Base-by-base conservation (phyloP, 2,113 vertebrate species). In the Cercopithecus mona region DNA sequence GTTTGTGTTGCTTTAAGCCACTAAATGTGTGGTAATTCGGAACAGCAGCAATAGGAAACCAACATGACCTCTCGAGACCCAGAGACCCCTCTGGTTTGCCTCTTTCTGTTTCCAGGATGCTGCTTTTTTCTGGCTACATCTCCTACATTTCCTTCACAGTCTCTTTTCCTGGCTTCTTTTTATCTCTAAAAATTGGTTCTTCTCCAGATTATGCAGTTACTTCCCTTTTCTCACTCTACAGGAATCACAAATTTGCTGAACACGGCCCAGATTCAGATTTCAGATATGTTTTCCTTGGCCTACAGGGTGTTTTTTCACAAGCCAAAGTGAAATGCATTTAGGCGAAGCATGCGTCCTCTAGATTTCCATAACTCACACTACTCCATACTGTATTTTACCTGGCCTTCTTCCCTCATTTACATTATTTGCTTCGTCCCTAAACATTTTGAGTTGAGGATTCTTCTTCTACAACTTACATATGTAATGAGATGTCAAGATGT, bases 391-490 rank as follows among this genome's bases (percentile, higher is more conserved):
- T 52, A 27, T 84, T 80, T 79, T 61, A 75, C 59, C 61, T 43
- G 22, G 8, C 5, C 8, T 20, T 2, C 13, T 43, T 82, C 61
- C 82, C 23, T 45, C 22, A 52, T 59, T 83, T 83, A 66, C 22
- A 25, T 50, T 64, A 61, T 72, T 90, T 88, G 48, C 25, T 91
- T 85, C 82, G 52, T 88, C 82, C 72, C 88, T 93, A 89, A 93
- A 85, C 3, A 2, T 81, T 83, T 84, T 76, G 27, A 94, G 23
- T 18, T 70, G 59, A 89, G 66, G 20, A 40, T 83, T 13, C 27
- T 2, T 38, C 64, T 90, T 8, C 72, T 30, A 84, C 89, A 93
- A 76, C 14, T 3, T 66, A 78, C 92, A 76, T 78, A 27, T 76
- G 43, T 48, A 81, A 48, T 40, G 22, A 96, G 57, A 85, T 45